Evolutionary conservation across 1,140 invertebrate genomes (phyloP).

Genomic region (Drosophila parabipectinata): DNA sequence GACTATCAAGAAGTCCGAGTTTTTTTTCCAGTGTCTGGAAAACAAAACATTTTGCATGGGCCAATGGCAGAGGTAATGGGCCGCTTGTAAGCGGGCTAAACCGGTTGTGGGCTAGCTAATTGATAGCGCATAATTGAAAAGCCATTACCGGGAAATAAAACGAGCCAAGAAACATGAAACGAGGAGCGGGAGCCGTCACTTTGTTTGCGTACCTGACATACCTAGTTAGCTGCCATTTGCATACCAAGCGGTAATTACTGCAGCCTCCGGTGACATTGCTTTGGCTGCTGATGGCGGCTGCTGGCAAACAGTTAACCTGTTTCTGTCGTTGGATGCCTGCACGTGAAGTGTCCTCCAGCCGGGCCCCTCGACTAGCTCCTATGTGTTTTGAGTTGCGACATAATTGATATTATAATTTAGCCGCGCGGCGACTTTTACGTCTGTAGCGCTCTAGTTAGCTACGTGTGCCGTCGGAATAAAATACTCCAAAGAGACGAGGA

Average conservation of each 20-base stretch:
- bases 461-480: slow-evolving; percentile 53
- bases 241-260: slow-evolving; percentile 51
- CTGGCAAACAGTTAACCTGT: slow-evolving; percentile 29
- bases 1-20: no score
- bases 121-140: slow-evolving; percentile 51
- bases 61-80: slow-evolving; percentile 21
- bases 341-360: slow-evolving; percentile 23
- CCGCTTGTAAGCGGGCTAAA: slow-evolving; percentile 20
- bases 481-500: slow-evolving; percentile 40
- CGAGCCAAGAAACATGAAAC: slow-evolving; percentile 3
- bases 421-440: slow-evolving; percentile 49
- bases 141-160: slow-evolving; percentile 32
- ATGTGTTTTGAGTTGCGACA: slow-evolving; percentile 45
- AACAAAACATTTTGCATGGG: slow-evolving; percentile 14
- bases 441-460: slow-evolving; percentile 16
- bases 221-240: slow-evolving; percentile 54
- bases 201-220: slow-evolving; percentile 36
- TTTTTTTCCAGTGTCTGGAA: not conserved
- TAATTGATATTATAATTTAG: slow-evolving; percentile 72
- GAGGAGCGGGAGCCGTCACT: slow-evolving; percentile 18
- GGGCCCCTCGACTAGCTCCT: slow-evolving; percentile 3
- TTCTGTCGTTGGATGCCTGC: slow-evolving; percentile 27
- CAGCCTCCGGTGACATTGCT: slow-evolving; percentile 18
- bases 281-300: slow-evolving; percentile 16
- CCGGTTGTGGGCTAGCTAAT: slow-evolving; percentile 39